Evolutionary conservation across 2,888 invertebrate genomes (phyloP), one percentile per base, ranked within the genome.

Genomic region (Nycteola revayana): DNA sequence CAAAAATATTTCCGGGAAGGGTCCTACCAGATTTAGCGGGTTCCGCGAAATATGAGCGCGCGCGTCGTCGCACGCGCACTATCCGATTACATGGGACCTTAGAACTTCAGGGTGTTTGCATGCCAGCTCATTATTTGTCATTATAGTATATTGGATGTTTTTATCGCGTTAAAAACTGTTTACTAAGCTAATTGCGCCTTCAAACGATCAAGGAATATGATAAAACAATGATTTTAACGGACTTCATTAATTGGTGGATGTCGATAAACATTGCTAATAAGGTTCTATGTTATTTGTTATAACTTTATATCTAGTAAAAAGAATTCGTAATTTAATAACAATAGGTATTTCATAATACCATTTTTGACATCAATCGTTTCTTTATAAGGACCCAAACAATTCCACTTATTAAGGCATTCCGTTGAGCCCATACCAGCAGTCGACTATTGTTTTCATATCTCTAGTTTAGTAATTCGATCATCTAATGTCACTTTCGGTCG

Each of bases 1-100:
- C 49, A 36, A 60, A 60, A 66, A 55, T 56, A 56, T 59, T 77
- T 75, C 74, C 62, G 39, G 57, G 75, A 77, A 74, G 67, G 66
- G 43, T 49, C 35, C 50, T 48, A 48, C 49, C 49, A 57, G 52
- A 41, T 42, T 42, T 34, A 29, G 61, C 41, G 36, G 49, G 32
- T 78, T 78, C 75, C 45, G 32, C 54, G 79, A 76, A 77, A 11
- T 31, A 35, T 42, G 54, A 55, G 61, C 62, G 57, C 50, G 63
- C 54, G 58, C 52, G 7, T 41, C 56, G 60, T 63, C 60, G 54
- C 45, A 59, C 60, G 45, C 59, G 52, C 36, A 49, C 46, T 67
- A 66, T 66, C 63, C 54, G 56, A 54, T 72, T 66, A 60, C 64
- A 42, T 33, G 41, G 33, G 25, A 38, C 17, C 20, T 25, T 32